phyloP scores from a whole-genome alignment of 2,113 vertebrate species.

The Dipodomys ordii region DNA sequence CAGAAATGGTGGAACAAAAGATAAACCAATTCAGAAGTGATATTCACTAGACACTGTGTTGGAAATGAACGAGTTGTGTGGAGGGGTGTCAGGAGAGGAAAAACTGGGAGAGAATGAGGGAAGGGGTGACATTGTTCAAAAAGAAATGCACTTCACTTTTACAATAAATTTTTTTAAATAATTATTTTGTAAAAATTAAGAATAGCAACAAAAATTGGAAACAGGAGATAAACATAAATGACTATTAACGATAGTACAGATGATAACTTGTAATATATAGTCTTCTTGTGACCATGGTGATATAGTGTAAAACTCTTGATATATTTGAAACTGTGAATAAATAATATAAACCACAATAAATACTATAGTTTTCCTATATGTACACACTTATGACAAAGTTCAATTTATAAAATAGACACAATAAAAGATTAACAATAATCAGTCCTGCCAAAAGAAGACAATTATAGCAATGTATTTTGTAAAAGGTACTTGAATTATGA shows the following conservation, averaged over 20 bases:
- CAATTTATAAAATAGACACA: not conserved
- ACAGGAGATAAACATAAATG: not conserved
- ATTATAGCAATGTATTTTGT: not conserved
- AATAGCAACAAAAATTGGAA: not conserved
- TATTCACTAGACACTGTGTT: too few species aligned
- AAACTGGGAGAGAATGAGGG: too few species aligned
- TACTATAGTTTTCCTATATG: rapidly evolving
- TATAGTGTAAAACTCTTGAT: not conserved
- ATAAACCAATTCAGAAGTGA: too few species aligned
- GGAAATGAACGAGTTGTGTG: too few species aligned
- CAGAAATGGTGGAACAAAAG: too few species aligned
- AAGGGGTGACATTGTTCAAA: too few species aligned
- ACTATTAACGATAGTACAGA: not conserved
- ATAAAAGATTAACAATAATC: not conserved
- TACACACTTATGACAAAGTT: not conserved
- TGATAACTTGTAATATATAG: not conserved
- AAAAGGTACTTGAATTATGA: not conserved
- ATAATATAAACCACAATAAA: not conserved
- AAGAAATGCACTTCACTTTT: too few species aligned
- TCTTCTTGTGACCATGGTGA: not conserved
- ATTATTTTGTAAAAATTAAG: not conserved
- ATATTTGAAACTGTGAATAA: not conserved
- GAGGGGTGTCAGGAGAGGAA: too few species aligned
- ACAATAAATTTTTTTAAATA: not conserved
- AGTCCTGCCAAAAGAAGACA: not conserved